phyloP scores from a whole-genome alignment of 2,888 invertebrate genomes.

The Nemotelus nigrinus region DNA sequence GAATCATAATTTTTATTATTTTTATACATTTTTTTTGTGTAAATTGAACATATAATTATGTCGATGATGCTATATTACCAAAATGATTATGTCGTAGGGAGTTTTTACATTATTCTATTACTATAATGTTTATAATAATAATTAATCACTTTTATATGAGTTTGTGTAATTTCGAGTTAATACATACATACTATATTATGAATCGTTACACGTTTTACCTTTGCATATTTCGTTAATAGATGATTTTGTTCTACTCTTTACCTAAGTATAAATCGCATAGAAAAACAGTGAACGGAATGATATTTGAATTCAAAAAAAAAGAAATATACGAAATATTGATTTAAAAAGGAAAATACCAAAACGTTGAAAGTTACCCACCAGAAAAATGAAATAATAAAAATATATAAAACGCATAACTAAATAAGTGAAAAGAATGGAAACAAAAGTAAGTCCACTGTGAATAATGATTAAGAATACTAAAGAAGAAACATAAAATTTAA shows the following conservation, averaged over 20 bases:
- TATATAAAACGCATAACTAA: conserved; percentile 45
- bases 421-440: conserved; percentile 22
- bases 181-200: neutral
- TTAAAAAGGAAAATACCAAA: conserved; percentile 52
- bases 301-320: conserved; percentile 23
- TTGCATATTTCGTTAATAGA: neutral
- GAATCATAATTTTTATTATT: conserved; percentile 18
- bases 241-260: neutral
- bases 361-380: conserved; percentile 54
- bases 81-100: conserved; percentile 28
- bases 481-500: conserved; percentile 47
- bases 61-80: neutral
- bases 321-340: conserved; percentile 31
- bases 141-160: neutral
- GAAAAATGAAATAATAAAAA: conserved; percentile 47
- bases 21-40: conserved; percentile 33
- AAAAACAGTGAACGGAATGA: conserved; percentile 53
- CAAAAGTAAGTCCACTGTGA: conserved; percentile 45
- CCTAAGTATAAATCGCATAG: conserved; percentile 33
- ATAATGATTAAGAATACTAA: conserved; percentile 45
- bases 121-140: neutral
- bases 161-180: neutral
- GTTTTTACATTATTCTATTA: neutral
- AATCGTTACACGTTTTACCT: neutral
- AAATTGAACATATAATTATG: conserved; percentile 27